phyloP scores from a whole-genome alignment of 2,888 invertebrate species.

The Lasioglossum calceatum region DNA sequence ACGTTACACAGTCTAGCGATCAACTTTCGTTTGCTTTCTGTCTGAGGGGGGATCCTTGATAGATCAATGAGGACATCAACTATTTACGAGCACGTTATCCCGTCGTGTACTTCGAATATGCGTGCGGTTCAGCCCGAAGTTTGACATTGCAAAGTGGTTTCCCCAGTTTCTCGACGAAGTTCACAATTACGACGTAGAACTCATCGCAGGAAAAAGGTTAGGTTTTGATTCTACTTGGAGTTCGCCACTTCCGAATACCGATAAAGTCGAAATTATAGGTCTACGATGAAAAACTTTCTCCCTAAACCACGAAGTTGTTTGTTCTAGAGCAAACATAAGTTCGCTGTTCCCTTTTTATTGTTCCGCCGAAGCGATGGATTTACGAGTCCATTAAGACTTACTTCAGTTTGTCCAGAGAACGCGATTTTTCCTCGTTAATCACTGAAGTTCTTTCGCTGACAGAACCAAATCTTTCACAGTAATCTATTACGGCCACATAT shows the following conservation, averaged over 20 bases:
- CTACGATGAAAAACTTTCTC: slow-evolving; percentile 50
- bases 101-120: neutral
- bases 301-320: slow-evolving; percentile 36
- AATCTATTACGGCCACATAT: neutral
- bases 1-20: neutral
- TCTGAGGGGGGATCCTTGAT: neutral
- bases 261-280: slow-evolving; percentile 46
- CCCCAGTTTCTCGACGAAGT: slow-evolving; percentile 17
- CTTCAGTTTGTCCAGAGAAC: neutral
- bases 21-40: slow-evolving; percentile 1
- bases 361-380: slow-evolving; percentile 17
- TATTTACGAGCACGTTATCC: slow-evolving; percentile 15
- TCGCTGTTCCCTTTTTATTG: neutral
- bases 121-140: neutral
- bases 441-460: neutral
- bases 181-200: slow-evolving; percentile 26
- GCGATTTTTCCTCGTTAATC: neutral
- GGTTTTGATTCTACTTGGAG: slow-evolving; percentile 38
- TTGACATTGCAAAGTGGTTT: slow-evolving; percentile 26
- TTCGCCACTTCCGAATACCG: slow-evolving; percentile 27
- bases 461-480: neutral
- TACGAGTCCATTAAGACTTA: slow-evolving; percentile 29
- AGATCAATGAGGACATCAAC: slow-evolving; percentile 1
- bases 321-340: slow-evolving; percentile 26
- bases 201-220: slow-evolving; percentile 29